phyloP scores from a whole-genome alignment of 2,113 vertebrate genomes.

The Pelobates fuscus region DNA sequence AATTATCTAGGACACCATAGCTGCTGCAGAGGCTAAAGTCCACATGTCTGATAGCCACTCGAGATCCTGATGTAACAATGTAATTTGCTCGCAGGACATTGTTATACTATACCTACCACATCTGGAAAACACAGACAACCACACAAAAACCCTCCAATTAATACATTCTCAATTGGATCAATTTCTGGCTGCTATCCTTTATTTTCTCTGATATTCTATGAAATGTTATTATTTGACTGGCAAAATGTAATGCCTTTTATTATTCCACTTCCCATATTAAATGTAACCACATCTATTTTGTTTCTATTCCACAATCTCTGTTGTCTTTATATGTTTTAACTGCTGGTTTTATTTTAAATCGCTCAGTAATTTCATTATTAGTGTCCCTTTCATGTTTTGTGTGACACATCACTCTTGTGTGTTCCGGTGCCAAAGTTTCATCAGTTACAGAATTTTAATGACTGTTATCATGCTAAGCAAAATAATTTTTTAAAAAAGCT shows the following conservation, averaged over 20 bases:
- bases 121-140: too few species aligned
- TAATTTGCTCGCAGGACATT: too few species aligned
- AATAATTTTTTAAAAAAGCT: not conserved
- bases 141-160: too few species aligned
- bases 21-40: too few species aligned
- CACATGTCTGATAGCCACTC: too few species aligned
- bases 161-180: too few species aligned
- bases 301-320: constrained; percentile 2
- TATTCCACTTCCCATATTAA: constrained; percentile 4
- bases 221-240: not conserved
- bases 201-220: not conserved
- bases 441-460: constrained; percentile 41
- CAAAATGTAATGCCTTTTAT: not conserved
- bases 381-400: constrained; percentile 28
- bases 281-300: not conserved
- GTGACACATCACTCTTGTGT: constrained; percentile 34
- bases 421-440: constrained; percentile 39
- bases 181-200: not conserved
- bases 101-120: too few species aligned
- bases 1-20: too few species aligned
- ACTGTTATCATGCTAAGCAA: constrained; percentile 30
- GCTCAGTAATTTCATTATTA: constrained; percentile 15
- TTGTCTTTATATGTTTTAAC: constrained; percentile 23
- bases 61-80: too few species aligned
- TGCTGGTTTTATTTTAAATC: constrained; percentile 35